A percentile compares a stretch with the other conserved stretches of the same genome.
Evolutionary conservation across 2,888 invertebrate genomes (phyloP).

Genomic region (Drosophila leonis): DNA sequence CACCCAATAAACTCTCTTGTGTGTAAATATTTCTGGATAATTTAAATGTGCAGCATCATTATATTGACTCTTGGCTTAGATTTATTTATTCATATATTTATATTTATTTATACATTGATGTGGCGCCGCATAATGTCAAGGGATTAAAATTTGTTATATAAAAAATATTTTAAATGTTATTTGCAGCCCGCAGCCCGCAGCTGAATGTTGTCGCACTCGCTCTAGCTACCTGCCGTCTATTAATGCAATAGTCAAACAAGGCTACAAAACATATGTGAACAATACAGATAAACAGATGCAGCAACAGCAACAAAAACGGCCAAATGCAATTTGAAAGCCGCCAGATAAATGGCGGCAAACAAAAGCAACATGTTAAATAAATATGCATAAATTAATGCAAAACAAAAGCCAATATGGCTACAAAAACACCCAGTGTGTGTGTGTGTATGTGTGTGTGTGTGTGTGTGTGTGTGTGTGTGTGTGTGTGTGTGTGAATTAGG

Average conservation of each 20-base stretch:
- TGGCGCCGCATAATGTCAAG: background rate
- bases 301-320: constrained; percentile 2
- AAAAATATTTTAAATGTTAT: constrained; percentile 4
- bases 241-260: constrained; percentile 32
- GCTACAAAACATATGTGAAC: constrained; percentile 23
- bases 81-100: background rate
- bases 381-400: constrained; percentile 52
- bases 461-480: background rate
- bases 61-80: constrained; percentile 5
- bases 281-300: constrained; percentile 12
- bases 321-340: constrained; percentile 27
- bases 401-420: constrained; percentile 44
- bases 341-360: constrained; percentile 32
- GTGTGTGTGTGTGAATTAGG: constrained; percentile 24
- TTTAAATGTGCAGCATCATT: background rate
- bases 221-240: constrained; percentile 8
- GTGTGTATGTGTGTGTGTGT: background rate
- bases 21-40: background rate
- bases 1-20: background rate
- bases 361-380: constrained; percentile 56
- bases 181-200: background rate
- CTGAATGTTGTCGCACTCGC: background rate
- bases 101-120: background rate
- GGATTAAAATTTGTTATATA: background rate
- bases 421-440: background rate